These are phyloP conservation scores for Podabrus alpinus DNA, from an alignment of 2,888 invertebrate species.

Conservation along the genomic window DNA sequence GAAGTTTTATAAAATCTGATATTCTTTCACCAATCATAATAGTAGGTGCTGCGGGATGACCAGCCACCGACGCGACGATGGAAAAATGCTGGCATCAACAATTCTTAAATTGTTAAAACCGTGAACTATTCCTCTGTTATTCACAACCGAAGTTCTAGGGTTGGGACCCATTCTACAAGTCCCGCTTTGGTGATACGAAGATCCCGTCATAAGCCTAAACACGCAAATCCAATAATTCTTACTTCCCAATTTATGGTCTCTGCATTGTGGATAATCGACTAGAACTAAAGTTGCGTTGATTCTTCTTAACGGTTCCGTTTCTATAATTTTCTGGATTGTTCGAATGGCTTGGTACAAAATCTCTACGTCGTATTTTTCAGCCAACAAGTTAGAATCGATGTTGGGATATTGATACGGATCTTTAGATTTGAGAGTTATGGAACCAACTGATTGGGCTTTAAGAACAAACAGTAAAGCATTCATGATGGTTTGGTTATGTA, in stretches of 20 bases:
- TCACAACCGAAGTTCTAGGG: conserved; percentile 79
- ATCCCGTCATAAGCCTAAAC: conserved; percentile 76
- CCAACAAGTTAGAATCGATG: conserved; percentile 91
- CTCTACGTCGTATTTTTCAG: conserved; percentile 79
- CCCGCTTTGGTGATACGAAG: conserved; percentile 83
- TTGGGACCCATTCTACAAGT: conserved; percentile 88
- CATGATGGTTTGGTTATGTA: not conserved
- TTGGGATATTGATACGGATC: conserved; percentile 84
- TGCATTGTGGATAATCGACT: conserved; percentile 82
- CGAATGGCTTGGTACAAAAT: conserved; percentile 83
- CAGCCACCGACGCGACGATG: conserved; percentile 82
- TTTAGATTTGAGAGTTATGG: conserved; percentile 76
- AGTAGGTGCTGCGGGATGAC: conserved; percentile 86
- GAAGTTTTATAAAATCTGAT: conserved; percentile 63
- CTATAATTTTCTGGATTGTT: conserved; percentile 78
- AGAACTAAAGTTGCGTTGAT: conserved; percentile 79
- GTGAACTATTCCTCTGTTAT: conserved; percentile 75
- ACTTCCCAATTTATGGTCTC: conserved; percentile 69
- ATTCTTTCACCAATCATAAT: conserved; percentile 92
- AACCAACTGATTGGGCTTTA: conserved; percentile 84
- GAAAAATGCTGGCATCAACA: conserved; percentile 87
- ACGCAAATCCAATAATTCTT: conserved; percentile 89
- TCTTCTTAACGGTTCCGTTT: conserved; percentile 77
- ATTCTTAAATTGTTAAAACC: conserved; percentile 79
- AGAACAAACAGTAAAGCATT: not conserved